Conservation (phyloP, 2,113 vertebrate genomes). For the Pristiophorus japonicus region DNA sequence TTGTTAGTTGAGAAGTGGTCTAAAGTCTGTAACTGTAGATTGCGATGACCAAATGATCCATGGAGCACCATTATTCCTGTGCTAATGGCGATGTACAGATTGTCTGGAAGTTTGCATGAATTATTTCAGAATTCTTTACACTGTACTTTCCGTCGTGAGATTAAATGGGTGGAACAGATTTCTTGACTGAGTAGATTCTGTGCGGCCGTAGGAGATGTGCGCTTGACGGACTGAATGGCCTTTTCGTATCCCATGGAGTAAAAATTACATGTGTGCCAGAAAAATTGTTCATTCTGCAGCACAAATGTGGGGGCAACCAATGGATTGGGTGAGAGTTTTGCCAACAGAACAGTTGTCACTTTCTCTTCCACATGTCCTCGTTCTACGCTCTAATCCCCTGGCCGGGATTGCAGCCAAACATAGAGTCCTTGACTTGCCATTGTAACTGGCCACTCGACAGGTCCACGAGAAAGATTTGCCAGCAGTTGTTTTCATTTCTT, state of each 20-base stretch:
- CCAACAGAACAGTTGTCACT: not conserved
- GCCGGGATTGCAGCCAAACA: not conserved
- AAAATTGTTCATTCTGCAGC: not conserved
- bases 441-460: slow-evolving; percentile 2
- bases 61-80: not conserved
- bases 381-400: not conserved
- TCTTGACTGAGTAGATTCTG: not conserved
- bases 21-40: not conserved
- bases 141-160: not conserved
- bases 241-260: not conserved
- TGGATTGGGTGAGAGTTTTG: not conserved
- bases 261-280: not conserved
- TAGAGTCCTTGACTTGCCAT: not conserved
- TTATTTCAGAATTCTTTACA: not conserved
- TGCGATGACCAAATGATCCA: not conserved
- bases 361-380: not conserved
- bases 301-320: not conserved
- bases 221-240: not conserved
- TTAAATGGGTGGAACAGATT: not conserved
- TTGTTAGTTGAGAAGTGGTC: not conserved
- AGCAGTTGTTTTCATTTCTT: not conserved
- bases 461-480: not conserved
- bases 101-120: not conserved
- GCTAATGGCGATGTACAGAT: not conserved
- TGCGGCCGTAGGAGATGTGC: not conserved